These are phyloP conservation scores for Zalophus californianus DNA, from an alignment of 2,797 vertebrate genomes.

Conservation along the genomic window DNA sequence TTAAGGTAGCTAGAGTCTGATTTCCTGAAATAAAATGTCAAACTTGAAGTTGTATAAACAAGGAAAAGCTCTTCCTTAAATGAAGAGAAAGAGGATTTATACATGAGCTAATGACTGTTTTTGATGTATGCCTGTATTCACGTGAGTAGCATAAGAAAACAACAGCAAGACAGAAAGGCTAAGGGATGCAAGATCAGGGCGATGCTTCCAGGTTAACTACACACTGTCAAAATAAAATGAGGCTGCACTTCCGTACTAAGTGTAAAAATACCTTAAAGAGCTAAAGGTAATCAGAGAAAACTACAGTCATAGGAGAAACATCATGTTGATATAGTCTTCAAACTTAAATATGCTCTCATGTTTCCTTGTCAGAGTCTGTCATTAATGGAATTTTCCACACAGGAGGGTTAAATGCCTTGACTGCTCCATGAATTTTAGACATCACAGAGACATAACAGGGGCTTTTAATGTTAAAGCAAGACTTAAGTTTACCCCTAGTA, in stretches of 20 bases:
- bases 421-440: conserved; percentile 14
- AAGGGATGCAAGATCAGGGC: background rate
- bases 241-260: background rate
- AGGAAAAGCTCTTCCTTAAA: conserved; percentile 35
- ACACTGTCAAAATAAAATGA: background rate
- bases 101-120: background rate
- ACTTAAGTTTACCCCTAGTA: background rate
- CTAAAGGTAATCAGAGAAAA: background rate
- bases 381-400: conserved; percentile 44
- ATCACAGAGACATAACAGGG: background rate
- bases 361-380: background rate
- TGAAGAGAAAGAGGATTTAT: conserved; percentile 41
- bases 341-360: background rate
- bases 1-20: background rate
- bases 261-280: background rate
- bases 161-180: background rate
- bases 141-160: background rate
- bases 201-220: background rate
- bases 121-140: background rate
- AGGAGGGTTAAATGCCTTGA: background rate
- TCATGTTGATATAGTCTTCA: background rate
- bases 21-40: conserved; percentile 53
- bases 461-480: conserved; percentile 32
- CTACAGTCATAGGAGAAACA: background rate
- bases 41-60: conserved; percentile 16